Evolutionary conservation across 2,113 vertebrate genomes (phyloP), one percentile per base, ranked within the genome.

Genomic region (Triplophysa dalaica): DNA sequence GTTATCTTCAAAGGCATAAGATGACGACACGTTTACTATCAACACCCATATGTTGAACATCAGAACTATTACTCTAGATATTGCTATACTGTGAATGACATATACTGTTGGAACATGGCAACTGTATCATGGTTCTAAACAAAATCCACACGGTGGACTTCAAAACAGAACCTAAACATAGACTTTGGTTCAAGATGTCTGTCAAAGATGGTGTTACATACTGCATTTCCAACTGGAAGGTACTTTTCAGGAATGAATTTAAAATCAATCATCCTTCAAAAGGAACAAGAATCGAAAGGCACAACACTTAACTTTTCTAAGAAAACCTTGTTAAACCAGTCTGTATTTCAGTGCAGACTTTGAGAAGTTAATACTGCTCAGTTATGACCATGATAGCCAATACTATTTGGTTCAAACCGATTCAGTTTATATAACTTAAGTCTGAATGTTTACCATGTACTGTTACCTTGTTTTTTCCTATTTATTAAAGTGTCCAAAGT

Each of bases 81-180:
- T 98, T 99, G 97, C 97, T 99, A 97, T 97, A 97, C 93, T 94
- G 80, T 86, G 88, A 89, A 92, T 89, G 90, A 92, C 91, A 86
- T 89, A 90, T 90, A 91, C 87, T 86, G 89, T 88, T 88, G 84
- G 85, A 91, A 87, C 86, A 81, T 85, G 77, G 72, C 41, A 11
- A 13, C 48, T 16, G 14, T 43, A 14, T 73, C 38, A n/a, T 74
- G 16, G 19, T 38, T 56, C 77, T 9, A 54, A 24, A 58, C 33
- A 69, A 52, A 70, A 54, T 58, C 94, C 95, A 97, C 95, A 95
- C 1, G 88, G 94, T 95, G 95, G 92, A 93, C 88, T 17, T 81
- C 90, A 86, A 84, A 21, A 87, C 17, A 84, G 86, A 90, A 93
- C 93, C 93, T 89, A 92, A 91, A 93, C 94, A 94, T 94, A 90